Percentiles rank a stretch among this genome's conserved stretches.
Conservation (phyloP, 1,140 invertebrate genomes). For the Zaprionus davidi region DNA sequence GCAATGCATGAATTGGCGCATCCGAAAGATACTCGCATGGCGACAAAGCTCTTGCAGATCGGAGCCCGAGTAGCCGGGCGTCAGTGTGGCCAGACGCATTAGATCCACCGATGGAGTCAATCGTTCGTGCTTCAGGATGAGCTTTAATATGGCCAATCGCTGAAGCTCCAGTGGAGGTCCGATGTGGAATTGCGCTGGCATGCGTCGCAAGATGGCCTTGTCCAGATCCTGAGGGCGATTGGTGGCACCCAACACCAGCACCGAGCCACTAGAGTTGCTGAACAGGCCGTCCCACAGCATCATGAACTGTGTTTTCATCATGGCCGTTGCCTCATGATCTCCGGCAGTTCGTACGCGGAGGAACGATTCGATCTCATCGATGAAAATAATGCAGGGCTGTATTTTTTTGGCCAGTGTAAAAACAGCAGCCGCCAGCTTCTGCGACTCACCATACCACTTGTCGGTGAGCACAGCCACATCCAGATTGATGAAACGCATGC, state of each 20-base stretch:
- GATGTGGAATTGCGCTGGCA: conserved; percentile 97
- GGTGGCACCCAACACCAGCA: conserved; percentile 88
- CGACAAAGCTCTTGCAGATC: conserved; percentile 96
- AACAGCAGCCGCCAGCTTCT: conserved; percentile 97
- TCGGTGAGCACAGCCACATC: conserved; percentile 96
- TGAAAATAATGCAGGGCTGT: conserved; percentile 97
- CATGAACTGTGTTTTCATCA: conserved; percentile 98
- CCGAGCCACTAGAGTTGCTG: conserved; percentile 90
- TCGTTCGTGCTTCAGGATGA: conserved; percentile 92
- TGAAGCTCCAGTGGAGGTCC: conserved; percentile 91
- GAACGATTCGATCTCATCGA: conserved; percentile 99
- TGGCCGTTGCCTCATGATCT: conserved; percentile 98
- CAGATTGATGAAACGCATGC: conserved; percentile 97
- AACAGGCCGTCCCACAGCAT: conserved; percentile 93
- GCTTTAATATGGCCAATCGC: conserved; percentile 90
- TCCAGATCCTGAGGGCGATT: conserved; percentile 98
- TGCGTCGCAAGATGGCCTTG: conserved; percentile 95
- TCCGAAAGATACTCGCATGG: conserved; percentile 93
- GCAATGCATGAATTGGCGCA: conserved; percentile 86
- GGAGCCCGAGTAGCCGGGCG: conserved; percentile 95
- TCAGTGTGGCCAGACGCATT: conserved; percentile 88
- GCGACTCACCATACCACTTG: conserved; percentile 99
- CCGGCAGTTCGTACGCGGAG: conserved; percentile 92
- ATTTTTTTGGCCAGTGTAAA: conserved; percentile 97
- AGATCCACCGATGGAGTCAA: conserved; percentile 89